phyloP scores from a whole-genome alignment of 1,140 invertebrate species.

The Polypedilum vanderplanki region DNA sequence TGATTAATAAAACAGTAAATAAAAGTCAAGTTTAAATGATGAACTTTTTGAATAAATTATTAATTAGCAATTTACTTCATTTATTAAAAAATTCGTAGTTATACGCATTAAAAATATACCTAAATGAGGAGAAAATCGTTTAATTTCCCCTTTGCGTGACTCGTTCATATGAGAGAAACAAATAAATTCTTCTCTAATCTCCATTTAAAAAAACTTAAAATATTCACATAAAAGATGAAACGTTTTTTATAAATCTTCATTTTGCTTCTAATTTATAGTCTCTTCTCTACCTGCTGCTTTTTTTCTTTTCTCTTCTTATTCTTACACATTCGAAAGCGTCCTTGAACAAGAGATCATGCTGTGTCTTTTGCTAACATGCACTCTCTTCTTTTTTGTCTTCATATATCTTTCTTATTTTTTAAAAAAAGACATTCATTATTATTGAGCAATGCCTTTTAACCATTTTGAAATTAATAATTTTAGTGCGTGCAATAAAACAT shows the following conservation, averaged over 20 bases:
- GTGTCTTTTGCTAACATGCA: not conserved
- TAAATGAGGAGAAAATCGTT: too few species aligned
- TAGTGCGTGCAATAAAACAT: too few species aligned
- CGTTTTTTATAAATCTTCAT: slow-evolving; percentile 1
- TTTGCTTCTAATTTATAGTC: slow-evolving; percentile 13
- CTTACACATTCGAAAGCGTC: not conserved
- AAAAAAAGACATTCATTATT: not conserved
- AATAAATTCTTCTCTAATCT: not conserved
- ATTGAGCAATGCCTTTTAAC: slow-evolving; percentile 4
- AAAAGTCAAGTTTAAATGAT: too few species aligned
- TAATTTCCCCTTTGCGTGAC: too few species aligned
- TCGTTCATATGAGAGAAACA: too few species aligned
- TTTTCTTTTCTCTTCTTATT: not conserved
- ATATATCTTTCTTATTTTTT: too few species aligned
- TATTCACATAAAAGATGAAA: not conserved
- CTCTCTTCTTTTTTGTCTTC: not conserved
- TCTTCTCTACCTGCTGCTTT: not conserved
- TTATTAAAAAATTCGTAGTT: too few species aligned
- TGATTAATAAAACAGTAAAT: too few species aligned
- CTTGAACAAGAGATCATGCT: not conserved
- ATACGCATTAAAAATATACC: too few species aligned
- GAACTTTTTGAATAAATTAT: too few species aligned
- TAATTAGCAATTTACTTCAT: too few species aligned
- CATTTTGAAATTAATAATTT: not conserved
- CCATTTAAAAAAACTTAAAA: not conserved